Evolutionary conservation across 2,888 invertebrate genomes (phyloP).

Genomic region (Pediacus dermestoides): DNA sequence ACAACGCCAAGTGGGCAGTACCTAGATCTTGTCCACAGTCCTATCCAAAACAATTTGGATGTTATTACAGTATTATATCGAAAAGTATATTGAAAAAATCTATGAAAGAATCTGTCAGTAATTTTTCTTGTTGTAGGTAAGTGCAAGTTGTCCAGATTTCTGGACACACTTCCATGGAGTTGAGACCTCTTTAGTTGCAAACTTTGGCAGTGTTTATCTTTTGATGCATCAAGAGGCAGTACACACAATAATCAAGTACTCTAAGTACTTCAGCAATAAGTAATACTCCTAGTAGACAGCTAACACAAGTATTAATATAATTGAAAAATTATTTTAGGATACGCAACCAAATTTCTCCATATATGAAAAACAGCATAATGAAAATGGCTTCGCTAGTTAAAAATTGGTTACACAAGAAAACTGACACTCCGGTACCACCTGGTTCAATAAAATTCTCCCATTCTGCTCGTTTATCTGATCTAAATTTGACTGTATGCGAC

Average conservation of each 20-base stretch:
- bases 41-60: slow-evolving; percentile 55
- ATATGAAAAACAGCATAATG: slow-evolving; percentile 35
- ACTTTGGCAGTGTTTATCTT: slow-evolving; percentile 61
- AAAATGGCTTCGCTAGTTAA: slow-evolving; percentile 22
- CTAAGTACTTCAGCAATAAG: slow-evolving; percentile 62
- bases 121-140: slow-evolving; percentile 55
- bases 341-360: slow-evolving; percentile 34
- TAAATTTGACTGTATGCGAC: slow-evolving; percentile 65
- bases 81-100: slow-evolving; percentile 54
- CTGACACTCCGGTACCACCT: slow-evolving; percentile 69
- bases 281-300: slow-evolving; percentile 42
- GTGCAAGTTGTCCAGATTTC: slow-evolving; percentile 79
- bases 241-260: slow-evolving; percentile 65
- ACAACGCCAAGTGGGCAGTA: slow-evolving; percentile 72
- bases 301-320: background rate
- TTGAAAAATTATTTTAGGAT: slow-evolving; percentile 21
- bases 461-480: slow-evolving; percentile 60
- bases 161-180: slow-evolving; percentile 75
- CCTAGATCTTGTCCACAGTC: slow-evolving; percentile 67
- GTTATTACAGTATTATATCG: slow-evolving; percentile 71
- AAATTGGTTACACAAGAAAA: slow-evolving; percentile 31
- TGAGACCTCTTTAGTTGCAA: slow-evolving; percentile 72
- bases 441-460: slow-evolving; percentile 73
- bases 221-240: slow-evolving; percentile 71
- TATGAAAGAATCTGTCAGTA: background rate